These are phyloP conservation scores for Allophyes oxyacanthae DNA, from an alignment of 2,888 invertebrate genomes.

Conservation along the genomic window DNA sequence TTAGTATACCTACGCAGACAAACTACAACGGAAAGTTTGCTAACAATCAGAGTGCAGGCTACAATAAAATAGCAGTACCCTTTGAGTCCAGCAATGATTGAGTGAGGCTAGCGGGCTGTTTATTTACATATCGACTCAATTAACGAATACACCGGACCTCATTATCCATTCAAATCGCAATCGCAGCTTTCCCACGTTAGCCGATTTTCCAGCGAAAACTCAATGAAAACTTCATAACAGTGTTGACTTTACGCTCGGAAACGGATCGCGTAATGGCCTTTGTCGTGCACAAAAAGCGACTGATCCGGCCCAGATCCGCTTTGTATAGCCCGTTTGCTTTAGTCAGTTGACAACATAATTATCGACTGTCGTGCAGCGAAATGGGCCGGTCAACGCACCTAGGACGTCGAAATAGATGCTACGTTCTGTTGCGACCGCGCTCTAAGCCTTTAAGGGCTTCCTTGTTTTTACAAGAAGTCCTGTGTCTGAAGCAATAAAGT, in stretches of 20 bases:
- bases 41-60: slow-evolving; percentile 71
- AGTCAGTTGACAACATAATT: slow-evolving; percentile 85
- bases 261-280: slow-evolving; percentile 86
- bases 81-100: slow-evolving; percentile 81
- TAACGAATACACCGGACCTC: slow-evolving; percentile 80
- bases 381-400: slow-evolving; percentile 76
- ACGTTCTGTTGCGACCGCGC: slow-evolving; percentile 43
- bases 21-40: slow-evolving; percentile 62
- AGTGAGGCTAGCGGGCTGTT: slow-evolving; percentile 69
- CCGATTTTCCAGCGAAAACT: slow-evolving; percentile 81
- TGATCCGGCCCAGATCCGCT: slow-evolving; percentile 84
- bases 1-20: slow-evolving; percentile 31
- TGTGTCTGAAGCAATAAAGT: slow-evolving; percentile 36
- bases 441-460: slow-evolving; percentile 63
- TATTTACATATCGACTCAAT: slow-evolving; percentile 87
- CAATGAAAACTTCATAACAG: slow-evolving; percentile 86
- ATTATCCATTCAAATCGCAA: slow-evolving; percentile 87
- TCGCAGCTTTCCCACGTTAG: slow-evolving; percentile 81
- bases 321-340: slow-evolving; percentile 83
- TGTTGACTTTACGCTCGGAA: slow-evolving; percentile 84
- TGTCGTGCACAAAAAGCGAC: slow-evolving; percentile 85
- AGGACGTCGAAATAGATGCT: slow-evolving; percentile 67
- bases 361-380: slow-evolving; percentile 76
- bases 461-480: slow-evolving; percentile 37
- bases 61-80: slow-evolving; percentile 75